Evolutionary conservation across 2,113 vertebrate genomes (phyloP).

Genomic region (Melanerpes formicivorus): DNA sequence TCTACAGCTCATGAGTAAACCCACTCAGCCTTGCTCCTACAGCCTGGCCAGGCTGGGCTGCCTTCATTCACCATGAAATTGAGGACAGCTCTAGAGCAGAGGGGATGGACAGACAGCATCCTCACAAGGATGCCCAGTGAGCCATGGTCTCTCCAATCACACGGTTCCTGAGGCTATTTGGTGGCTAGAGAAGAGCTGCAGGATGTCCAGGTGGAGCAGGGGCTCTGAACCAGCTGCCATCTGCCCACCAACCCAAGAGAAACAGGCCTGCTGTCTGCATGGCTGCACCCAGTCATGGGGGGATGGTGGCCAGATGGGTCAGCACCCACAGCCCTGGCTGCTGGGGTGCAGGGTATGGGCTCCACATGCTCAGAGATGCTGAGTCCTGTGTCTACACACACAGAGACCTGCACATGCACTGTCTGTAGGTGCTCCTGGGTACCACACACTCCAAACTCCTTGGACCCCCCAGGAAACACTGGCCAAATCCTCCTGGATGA

Average conservation of each 20-base stretch:
- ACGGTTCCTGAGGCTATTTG: not conserved
- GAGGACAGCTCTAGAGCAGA: not conserved
- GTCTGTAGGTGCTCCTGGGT: not conserved
- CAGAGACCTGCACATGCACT: accelerated
- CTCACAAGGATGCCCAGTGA: accelerated
- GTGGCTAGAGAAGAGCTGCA: not conserved
- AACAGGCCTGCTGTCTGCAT: accelerated
- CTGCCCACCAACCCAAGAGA: not conserved
- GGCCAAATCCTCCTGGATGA: not conserved
- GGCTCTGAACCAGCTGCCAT: not conserved
- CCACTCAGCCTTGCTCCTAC: not conserved
- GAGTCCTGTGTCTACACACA: not conserved
- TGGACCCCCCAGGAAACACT: not conserved
- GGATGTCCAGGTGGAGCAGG: not conserved
- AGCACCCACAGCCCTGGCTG: accelerated
- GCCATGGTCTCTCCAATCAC: not conserved
- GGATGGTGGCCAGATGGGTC: not conserved
- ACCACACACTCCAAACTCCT: accelerated
- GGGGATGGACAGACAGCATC: not conserved
- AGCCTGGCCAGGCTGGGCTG: not conserved
- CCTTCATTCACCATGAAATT: accelerated
- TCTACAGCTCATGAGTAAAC: accelerated
- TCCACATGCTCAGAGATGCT: accelerated
- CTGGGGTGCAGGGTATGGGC: not conserved
- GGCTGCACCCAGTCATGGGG: too few species aligned